phyloP scores from a whole-genome alignment of 2,113 vertebrate genomes.

The Dasyprocta punctata region DNA sequence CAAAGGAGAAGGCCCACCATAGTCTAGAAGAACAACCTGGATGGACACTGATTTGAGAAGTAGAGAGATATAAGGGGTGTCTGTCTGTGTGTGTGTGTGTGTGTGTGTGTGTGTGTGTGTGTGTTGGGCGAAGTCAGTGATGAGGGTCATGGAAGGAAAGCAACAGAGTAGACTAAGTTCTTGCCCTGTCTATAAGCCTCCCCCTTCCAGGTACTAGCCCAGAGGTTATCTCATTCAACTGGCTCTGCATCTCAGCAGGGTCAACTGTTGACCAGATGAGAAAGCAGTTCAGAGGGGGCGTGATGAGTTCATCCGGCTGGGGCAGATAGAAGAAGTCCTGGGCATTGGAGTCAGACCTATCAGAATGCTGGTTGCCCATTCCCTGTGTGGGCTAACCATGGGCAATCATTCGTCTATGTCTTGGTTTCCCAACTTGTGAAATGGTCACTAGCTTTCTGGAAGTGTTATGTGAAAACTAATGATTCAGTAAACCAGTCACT shows the following conservation, averaged over 20 bases:
- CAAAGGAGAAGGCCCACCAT: not conserved
- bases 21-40: not conserved
- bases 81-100: not conserved
- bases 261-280: not conserved
- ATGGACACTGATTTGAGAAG: not conserved
- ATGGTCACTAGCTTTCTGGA: not conserved
- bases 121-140: not conserved
- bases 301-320: not conserved
- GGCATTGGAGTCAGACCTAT: not conserved
- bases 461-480: not conserved
- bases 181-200: not conserved
- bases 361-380: not conserved
- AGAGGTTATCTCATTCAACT: not conserved
- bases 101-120: not conserved
- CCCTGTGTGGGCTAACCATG: no score
- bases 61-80: not conserved
- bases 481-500: not conserved
- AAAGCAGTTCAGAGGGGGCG: not conserved
- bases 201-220: not conserved
- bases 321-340: not conserved
- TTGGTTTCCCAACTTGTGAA: not conserved
- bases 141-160: not conserved
- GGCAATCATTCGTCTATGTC: not conserved
- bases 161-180: no score
- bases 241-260: no score